Evolutionary conservation across 1,140 invertebrate genomes (phyloP).

Genomic region (Listronotus oregonensis): DNA sequence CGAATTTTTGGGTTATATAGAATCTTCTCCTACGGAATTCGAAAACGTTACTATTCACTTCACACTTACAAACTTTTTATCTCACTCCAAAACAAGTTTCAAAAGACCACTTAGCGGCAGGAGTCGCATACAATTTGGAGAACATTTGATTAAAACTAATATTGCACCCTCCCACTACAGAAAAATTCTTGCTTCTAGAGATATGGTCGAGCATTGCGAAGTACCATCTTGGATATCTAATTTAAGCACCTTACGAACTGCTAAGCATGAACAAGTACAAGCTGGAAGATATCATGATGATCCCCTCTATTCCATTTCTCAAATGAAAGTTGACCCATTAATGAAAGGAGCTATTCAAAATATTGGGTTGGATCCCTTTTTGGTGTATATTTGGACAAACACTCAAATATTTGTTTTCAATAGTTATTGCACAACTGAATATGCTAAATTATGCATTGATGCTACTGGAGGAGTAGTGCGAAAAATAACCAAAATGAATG

Average conservation of each 20-base stretch:
- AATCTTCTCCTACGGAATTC: no score
- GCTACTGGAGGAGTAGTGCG: no score
- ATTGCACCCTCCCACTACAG: slow-evolving; percentile 7
- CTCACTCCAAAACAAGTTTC: no score
- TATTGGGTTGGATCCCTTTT: slow-evolving; percentile 27
- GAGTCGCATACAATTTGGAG: neutral
- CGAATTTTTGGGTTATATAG: no score
- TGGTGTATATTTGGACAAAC: slow-evolving; percentile 22
- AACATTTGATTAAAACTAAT: slow-evolving; percentile 6
- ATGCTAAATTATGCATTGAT: no score
- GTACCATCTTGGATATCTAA: slow-evolving; percentile 5
- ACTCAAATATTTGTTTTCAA: no score
- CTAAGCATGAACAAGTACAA: slow-evolving; percentile 9
- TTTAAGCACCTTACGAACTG: slow-evolving; percentile 2
- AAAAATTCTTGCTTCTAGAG: neutral
- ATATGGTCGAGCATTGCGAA: neutral
- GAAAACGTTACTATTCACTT: no score
- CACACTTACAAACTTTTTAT: no score
- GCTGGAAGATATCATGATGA: neutral
- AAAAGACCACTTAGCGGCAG: neutral
- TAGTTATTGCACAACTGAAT: no score
- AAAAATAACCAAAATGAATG: no score
- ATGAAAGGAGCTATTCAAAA: slow-evolving; percentile 19
- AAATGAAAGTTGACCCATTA: slow-evolving; percentile 11
- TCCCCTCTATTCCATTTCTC: neutral